Evolutionary conservation across 2,113 vertebrate species (phyloP).

Genomic region (Cottus gobio): DNA sequence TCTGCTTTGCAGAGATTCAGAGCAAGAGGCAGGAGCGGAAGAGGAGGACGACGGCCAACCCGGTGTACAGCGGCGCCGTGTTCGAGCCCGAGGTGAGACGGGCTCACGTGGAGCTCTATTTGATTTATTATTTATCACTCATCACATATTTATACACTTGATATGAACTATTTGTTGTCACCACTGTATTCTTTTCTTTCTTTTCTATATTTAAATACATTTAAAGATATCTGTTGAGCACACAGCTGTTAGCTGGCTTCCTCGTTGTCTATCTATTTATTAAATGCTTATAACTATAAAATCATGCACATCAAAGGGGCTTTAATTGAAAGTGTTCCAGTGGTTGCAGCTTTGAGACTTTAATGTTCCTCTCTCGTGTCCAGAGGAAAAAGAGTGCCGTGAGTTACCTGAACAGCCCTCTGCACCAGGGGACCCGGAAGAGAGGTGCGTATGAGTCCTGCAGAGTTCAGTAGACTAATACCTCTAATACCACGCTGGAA

Average conservation of each 20-base stretch:
- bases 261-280: background rate
- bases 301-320: too few relatives aligned
- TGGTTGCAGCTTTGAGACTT: too few relatives aligned
- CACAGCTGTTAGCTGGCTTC: too few relatives aligned
- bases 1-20: constrained; percentile 91
- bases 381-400: constrained; percentile 98
- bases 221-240: background rate
- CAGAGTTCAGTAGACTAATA: background rate
- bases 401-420: constrained; percentile 98
- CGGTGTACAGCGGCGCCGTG: constrained; percentile 96
- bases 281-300: too few relatives aligned
- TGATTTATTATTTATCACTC: too few relatives aligned
- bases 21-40: constrained; percentile 98
- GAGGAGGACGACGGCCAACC: constrained; percentile 97
- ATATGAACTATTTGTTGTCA: too few relatives aligned
- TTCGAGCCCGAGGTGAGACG: constrained; percentile 97
- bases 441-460: constrained; percentile 87
- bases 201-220: background rate
- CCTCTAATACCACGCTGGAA: constrained; percentile 16
- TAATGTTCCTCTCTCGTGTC: constrained; percentile 1
- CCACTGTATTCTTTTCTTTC: too few relatives aligned
- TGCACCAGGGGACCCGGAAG: constrained; percentile 97
- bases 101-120: too few relatives aligned
- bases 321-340: background rate
- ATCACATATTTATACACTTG: too few relatives aligned